These are phyloP conservation scores for Andrena bicolor DNA, from an alignment of 2,888 invertebrate species.

Conservation along the genomic window DNA sequence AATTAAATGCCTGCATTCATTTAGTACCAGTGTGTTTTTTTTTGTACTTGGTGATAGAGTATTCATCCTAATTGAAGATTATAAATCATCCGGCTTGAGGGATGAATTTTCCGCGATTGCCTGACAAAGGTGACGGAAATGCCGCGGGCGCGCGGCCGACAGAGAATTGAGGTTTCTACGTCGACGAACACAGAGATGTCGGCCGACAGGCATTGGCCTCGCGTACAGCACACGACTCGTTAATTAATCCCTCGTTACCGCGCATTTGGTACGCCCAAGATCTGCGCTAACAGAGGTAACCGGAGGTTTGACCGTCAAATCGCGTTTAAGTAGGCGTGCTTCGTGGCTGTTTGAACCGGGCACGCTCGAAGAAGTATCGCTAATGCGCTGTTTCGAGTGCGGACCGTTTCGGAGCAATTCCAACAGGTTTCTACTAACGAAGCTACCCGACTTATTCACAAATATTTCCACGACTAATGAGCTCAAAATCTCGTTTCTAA, in stretches of 20 bases:
- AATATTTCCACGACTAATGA: constrained; percentile 5
- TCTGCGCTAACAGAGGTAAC: constrained; percentile 67
- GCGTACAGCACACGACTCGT: constrained; percentile 68
- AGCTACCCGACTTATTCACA: constrained; percentile 5
- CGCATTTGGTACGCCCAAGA: constrained; percentile 66
- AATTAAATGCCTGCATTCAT: no score
- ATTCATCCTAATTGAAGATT: constrained; percentile 17
- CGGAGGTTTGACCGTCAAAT: constrained; percentile 67
- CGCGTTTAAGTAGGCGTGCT: constrained; percentile 71
- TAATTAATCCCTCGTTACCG: constrained; percentile 75
- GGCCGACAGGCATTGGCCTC: constrained; percentile 50
- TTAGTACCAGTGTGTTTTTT: no score
- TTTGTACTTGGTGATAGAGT: background rate
- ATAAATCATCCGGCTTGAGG: background rate
- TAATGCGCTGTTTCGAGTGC: background rate
- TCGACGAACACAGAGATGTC: constrained; percentile 56
- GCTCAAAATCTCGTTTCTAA: background rate
- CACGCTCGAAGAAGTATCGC: constrained; percentile 20
- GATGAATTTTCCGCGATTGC: constrained; percentile 28
- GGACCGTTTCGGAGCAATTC: constrained; percentile 18
- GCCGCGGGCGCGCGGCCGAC: constrained; percentile 20
- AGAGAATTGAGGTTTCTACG: constrained; percentile 64
- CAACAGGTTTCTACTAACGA: constrained; percentile 33
- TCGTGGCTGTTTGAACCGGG: constrained; percentile 49
- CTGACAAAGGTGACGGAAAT: constrained; percentile 41